Conservation (phyloP, 2,113 vertebrate genomes). For the Eidolon helvum region DNA sequence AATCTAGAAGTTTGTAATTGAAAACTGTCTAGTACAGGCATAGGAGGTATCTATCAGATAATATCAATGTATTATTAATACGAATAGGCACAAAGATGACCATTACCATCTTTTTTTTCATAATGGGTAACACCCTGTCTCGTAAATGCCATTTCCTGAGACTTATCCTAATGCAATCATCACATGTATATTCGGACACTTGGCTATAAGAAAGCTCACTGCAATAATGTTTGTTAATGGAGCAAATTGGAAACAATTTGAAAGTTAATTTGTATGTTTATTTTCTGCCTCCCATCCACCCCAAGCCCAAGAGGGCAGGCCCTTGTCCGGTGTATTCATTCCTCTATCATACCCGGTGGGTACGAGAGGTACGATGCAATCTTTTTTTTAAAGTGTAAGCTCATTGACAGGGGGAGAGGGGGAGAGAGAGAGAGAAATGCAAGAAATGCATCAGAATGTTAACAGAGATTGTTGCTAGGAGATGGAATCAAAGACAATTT, state of each 20-base stretch:
- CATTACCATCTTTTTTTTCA: not conserved
- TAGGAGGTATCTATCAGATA: not conserved
- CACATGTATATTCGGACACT: not conserved
- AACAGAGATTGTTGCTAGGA: not conserved
- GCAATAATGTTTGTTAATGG: not conserved
- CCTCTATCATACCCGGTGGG: not conserved
- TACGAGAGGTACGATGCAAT: not conserved
- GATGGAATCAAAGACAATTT: not conserved
- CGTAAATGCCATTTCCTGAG: not conserved
- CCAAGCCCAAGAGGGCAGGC: not conserved
- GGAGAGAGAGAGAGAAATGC: not conserved
- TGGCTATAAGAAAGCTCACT: not conserved
- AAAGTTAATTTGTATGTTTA: not conserved
- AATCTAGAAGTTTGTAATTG: not conserved
- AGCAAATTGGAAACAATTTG: not conserved
- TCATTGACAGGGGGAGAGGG: not conserved
- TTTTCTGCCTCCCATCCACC: not conserved
- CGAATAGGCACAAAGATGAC: no score
- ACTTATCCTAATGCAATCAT: not conserved
- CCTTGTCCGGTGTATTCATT: no score
- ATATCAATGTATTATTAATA: no score
- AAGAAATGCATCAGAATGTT: not conserved
- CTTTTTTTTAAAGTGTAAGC: not conserved
- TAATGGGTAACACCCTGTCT: not conserved
- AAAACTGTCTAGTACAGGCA: accelerated